phyloP scores from a whole-genome alignment of 2,888 invertebrate genomes.

The Synanthedon myopaeformis region DNA sequence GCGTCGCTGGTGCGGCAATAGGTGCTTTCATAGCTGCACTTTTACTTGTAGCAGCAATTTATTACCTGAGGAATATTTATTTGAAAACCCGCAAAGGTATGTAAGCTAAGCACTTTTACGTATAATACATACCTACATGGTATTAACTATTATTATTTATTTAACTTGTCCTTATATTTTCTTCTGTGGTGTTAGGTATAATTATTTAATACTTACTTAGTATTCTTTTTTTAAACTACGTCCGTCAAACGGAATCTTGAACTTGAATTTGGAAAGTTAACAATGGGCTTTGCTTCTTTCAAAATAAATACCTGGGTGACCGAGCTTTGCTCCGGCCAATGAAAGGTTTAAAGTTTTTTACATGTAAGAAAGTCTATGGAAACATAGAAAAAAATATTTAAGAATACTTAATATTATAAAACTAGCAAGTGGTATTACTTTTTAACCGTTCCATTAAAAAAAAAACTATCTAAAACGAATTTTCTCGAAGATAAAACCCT shows the following conservation, averaged over 20 bases:
- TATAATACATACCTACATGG: background rate
- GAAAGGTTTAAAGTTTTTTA: too few relatives aligned
- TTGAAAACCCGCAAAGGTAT: conserved; percentile 72
- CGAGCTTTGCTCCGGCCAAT: too few relatives aligned
- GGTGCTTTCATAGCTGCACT: conserved; percentile 77
- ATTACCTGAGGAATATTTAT: conserved; percentile 72
- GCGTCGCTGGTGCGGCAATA: conserved; percentile 78
- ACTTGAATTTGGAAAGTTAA: conserved; percentile 12
- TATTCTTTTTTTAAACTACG: background rate
- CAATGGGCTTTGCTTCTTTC: conserved; percentile 10
- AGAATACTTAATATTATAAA: too few relatives aligned
- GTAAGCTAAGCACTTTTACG: conserved; percentile 12
- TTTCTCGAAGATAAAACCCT: too few relatives aligned
- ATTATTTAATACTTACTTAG: conserved; percentile 1
- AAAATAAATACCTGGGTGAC: too few relatives aligned
- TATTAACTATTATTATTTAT: background rate
- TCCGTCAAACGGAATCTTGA: conserved; percentile 5
- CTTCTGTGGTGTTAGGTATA: conserved; percentile 2
- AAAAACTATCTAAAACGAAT: too few relatives aligned
- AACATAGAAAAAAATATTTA: too few relatives aligned
- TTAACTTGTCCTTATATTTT: conserved; percentile 2
- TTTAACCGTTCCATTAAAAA: too few relatives aligned
- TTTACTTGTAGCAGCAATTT: conserved; percentile 68
- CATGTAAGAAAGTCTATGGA: too few relatives aligned
- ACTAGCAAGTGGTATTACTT: too few relatives aligned